These are phyloP conservation scores for Caenorhabditis becei DNA, from an alignment of 2,888 invertebrate species.

Conservation along the genomic window DNA sequence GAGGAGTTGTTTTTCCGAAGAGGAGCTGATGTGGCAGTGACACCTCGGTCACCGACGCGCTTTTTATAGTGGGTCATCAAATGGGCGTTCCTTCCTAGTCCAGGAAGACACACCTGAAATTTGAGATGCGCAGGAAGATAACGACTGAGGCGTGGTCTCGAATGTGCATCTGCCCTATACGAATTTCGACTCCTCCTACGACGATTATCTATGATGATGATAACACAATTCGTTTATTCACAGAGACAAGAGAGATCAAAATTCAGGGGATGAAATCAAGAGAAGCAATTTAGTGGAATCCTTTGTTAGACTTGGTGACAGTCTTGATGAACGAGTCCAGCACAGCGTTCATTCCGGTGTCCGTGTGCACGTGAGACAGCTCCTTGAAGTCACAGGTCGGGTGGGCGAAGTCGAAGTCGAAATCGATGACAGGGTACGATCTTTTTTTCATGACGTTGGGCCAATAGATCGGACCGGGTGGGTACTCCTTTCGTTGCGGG, in stretches of 20 bases:
- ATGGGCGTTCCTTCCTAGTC: slow-evolving; percentile 1
- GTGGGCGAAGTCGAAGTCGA: neutral
- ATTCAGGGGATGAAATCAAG: too few relatives aligned
- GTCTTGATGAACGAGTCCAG: too few relatives aligned
- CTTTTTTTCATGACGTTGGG: neutral
- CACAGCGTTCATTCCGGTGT: too few relatives aligned
- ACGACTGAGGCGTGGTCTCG: neutral
- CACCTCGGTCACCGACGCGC: neutral
- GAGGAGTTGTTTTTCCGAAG: too few relatives aligned
- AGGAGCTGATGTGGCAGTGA: neutral
- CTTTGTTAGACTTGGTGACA: neutral
- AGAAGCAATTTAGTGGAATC: neutral
- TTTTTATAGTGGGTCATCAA: slow-evolving; percentile 12
- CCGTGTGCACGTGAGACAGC: neutral
- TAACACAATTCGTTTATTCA: too few relatives aligned
- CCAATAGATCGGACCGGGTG: neutral
- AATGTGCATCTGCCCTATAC: neutral
- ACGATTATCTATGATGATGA: neutral
- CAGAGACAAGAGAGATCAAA: too few relatives aligned
- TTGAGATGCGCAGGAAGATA: slow-evolving; percentile 1
- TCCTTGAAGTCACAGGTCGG: neutral
- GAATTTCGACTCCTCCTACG: neutral
- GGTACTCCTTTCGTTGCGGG: neutral
- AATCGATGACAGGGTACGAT: neutral
- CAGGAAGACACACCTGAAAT: neutral